These are phyloP conservation scores for Nipponia nippon DNA, from an alignment of 2,113 vertebrate species.

Conservation along the genomic window DNA sequence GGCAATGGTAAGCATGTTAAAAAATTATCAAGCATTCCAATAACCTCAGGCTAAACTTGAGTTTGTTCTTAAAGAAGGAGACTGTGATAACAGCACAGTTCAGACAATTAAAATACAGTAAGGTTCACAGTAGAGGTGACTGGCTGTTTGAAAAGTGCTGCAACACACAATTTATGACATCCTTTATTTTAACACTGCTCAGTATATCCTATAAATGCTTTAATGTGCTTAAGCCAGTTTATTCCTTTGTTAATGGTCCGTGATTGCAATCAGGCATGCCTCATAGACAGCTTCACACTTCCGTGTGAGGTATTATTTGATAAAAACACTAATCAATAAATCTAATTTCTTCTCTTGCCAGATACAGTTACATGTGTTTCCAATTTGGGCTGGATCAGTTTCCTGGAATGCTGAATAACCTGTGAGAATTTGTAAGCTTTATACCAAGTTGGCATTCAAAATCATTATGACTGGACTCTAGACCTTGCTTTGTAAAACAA, in stretches of 20 bases:
- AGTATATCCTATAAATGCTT: conserved; percentile 43
- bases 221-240: conserved; percentile 40
- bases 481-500: neutral
- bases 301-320: conserved; percentile 29
- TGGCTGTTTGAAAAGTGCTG: conserved; percentile 33
- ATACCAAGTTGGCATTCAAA: neutral
- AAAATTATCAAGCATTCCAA: conserved; percentile 17
- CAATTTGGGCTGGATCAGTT: neutral
- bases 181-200: conserved; percentile 40
- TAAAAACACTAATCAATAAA: conserved; percentile 39
- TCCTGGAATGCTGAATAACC: conserved; percentile 17
- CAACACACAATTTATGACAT: conserved; percentile 33
- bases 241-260: conserved; percentile 7
- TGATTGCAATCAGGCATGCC: conserved; percentile 17
- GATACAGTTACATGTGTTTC: conserved; percentile 31
- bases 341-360: conserved; percentile 33
- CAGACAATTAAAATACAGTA: neutral
- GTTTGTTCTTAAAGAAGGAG: neutral
- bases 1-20: neutral
- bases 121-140: neutral
- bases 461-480: neutral
- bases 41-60: conserved; percentile 1
- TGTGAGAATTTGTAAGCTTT: neutral
- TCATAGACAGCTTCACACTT: conserved; percentile 15
- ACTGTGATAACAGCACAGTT: neutral